Conservation (phyloP, 2,797 vertebrate genomes). For the Phoxinus dragarum region DNA sequence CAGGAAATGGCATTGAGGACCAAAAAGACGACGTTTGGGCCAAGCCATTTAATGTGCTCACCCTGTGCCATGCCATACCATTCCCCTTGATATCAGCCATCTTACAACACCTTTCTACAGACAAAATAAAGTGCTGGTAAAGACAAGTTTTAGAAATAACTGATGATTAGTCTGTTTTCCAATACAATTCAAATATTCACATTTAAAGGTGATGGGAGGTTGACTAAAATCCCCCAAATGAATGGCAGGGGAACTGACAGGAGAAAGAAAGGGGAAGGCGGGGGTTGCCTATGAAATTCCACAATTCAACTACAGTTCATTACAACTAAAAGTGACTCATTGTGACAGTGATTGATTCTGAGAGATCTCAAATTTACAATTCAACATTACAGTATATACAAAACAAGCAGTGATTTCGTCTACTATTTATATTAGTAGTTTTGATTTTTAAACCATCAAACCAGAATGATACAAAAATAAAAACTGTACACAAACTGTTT, state of each 20-base stretch:
- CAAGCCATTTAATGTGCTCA: conserved; percentile 69
- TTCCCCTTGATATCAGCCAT: conserved; percentile 64
- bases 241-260: conserved; percentile 47
- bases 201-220: conserved; percentile 60
- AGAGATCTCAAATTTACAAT: conserved; percentile 85
- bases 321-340: conserved; percentile 74
- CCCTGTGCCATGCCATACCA: conserved; percentile 62
- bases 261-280: conserved; percentile 62
- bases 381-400: conserved; percentile 88
- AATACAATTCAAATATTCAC: conserved; percentile 67
- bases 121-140: conserved; percentile 84
- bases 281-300: conserved; percentile 69
- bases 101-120: conserved; percentile 66
- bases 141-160: conserved; percentile 70
- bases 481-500: conserved; percentile 90
- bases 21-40: conserved; percentile 61
- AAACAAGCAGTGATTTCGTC: conserved; percentile 75
- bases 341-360: conserved; percentile 69
- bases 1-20: conserved; percentile 59
- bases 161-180: conserved; percentile 62
- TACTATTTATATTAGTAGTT: conserved; percentile 80
- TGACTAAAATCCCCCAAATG: conserved; percentile 56
- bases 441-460: conserved; percentile 80
- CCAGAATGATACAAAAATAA: conserved; percentile 88
- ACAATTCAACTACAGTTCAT: conserved; percentile 62